A percentile compares a stretch with the other conserved stretches of the same genome.
Conservation (phyloP, 2,797 vertebrate genomes). For the Ptychobarbus kaznakovi region DNA sequence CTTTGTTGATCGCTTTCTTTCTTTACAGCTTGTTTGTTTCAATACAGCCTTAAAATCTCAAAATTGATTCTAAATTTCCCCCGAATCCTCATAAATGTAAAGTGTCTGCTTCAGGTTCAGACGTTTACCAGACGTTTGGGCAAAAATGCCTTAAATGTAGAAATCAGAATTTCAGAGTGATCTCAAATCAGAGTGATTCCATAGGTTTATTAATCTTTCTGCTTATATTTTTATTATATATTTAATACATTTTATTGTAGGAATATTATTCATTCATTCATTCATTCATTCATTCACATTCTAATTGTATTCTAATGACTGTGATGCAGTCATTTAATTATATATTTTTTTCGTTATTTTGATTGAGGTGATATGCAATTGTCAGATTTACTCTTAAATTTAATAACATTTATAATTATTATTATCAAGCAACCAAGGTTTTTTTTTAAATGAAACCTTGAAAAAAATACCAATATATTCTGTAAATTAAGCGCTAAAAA, state of each 20-base stretch:
- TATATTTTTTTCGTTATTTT: not conserved
- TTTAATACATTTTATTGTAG: not conserved
- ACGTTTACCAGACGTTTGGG: not conserved
- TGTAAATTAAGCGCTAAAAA: too few species aligned
- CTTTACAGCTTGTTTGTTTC: slow-evolving; percentile 15
- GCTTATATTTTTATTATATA: not conserved
- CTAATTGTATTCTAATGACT: not conserved
- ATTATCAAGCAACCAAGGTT: not conserved
- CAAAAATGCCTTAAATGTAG: not conserved
- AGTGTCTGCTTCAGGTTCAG: not conserved
- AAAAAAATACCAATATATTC: not conserved
- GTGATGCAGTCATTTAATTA: not conserved
- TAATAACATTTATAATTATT: not conserved
- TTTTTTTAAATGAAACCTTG: not conserved
- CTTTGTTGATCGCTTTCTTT: slow-evolving; percentile 21
- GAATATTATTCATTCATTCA: not conserved
- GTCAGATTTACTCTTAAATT: not conserved
- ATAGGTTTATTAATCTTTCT: not conserved
- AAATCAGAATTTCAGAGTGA: not conserved
- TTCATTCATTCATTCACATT: not conserved
- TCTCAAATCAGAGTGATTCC: not conserved
- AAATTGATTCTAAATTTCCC: not conserved
- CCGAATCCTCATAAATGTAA: not conserved
- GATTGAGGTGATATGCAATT: not conserved
- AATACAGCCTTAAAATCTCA: slow-evolving; percentile 1